These are phyloP conservation scores for Sciurus carolinensis DNA, from an alignment of 2,797 vertebrate species.

Conservation along the genomic window DNA sequence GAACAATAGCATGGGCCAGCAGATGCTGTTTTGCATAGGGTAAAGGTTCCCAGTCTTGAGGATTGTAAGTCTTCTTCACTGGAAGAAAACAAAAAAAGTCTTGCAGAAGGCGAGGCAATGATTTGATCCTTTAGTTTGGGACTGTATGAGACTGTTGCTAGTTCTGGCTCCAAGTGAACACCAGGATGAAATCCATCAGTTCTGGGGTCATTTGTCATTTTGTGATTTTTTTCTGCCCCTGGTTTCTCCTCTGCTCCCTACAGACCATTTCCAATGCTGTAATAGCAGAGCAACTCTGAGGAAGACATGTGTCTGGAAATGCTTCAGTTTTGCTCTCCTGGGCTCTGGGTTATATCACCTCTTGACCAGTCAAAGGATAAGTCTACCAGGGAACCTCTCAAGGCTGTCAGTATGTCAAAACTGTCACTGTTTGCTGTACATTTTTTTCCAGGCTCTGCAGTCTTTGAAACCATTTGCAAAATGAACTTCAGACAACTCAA, in stretches of 20 bases:
- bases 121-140: background rate
- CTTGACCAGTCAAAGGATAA: conserved; percentile 5
- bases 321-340: background rate
- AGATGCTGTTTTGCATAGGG: background rate
- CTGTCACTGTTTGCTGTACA: conserved; percentile 45
- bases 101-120: background rate
- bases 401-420: conserved; percentile 58
- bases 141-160: background rate
- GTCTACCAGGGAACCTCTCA: conserved; percentile 24
- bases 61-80: background rate
- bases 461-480: conserved; percentile 76
- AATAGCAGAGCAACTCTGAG: background rate
- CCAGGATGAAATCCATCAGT: background rate
- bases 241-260: conserved; percentile 26
- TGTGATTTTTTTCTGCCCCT: background rate
- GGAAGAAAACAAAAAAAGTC: background rate
- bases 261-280: conserved; percentile 29
- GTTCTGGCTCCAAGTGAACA: background rate
- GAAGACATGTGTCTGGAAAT: conserved; percentile 55
- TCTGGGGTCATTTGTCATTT: conserved; percentile 23
- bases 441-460: background rate
- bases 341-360: conserved; percentile 32
- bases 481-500: conserved; percentile 57
- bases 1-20: background rate
- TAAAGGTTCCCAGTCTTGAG: background rate